Base-by-base conservation (phyloP, 2,113 vertebrate species). In the Lanius ludovicianus region DNA sequence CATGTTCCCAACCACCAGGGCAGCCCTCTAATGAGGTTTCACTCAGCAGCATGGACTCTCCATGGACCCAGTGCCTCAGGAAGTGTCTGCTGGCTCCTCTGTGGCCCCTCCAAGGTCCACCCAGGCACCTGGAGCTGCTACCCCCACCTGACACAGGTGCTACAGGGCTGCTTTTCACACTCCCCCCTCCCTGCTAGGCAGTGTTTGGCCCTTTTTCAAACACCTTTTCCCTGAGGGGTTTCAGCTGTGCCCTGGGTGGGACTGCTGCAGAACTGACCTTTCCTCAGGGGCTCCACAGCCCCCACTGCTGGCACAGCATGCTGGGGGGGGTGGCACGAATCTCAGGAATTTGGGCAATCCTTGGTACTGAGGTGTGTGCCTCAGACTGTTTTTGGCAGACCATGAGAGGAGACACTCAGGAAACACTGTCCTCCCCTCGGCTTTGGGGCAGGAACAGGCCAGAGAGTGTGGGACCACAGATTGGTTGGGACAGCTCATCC, bases 21-120 rank as follows among this genome's bases (percentile, higher is more conserved):
- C 49, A 57, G 56, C 8, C 1, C 42, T 11, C 21, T 5, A 8
- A 21, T 7, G 19, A 1, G 50, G 21, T 17, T 63, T 57, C n/a
- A 18, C 15, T 18, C 2, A 0, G 1, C 5, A 3, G 11, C 0
- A 1, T 1, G 22, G 65, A 21, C 27, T 78, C 41, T 39, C 10
- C 30, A 6, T 0, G 10, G 42, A 23, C 25, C 1, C 67, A 44
- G n/a, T 0, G 3, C 71, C 7, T n/a, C 6, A 33, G 3, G 13
- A 23, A 63, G 10, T 8, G 19, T 65, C 31, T 81, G 31, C 57
- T 31, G 42, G 25, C 21, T 79, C 8, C 56, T 21, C 47, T 21
- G 18, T 22, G 19, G n/a, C 16, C 16, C 13, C 10, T 39, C 14
- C 27, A 3, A 0, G 17, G 41, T 8, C 41, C 31, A 19, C n/a